Base-by-base conservation (phyloP, 2,113 vertebrate genomes). In the Gavia stellata region DNA sequence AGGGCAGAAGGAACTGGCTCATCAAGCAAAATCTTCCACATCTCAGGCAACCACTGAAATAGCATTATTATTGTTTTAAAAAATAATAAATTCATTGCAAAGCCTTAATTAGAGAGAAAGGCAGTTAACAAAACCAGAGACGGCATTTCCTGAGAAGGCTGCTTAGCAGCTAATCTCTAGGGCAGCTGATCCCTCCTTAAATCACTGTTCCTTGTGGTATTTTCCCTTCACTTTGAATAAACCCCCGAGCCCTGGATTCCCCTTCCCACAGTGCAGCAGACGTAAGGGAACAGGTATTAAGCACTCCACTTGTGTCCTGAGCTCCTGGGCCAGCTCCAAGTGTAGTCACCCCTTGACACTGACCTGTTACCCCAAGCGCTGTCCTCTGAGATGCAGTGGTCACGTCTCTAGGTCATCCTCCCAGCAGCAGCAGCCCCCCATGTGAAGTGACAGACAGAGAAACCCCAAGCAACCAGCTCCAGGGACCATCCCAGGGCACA, bases 231-330 rank as follows among this genome's bases (percentile, higher is more conserved):
- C 26, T 56, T 47, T 24, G 26, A 68, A 34, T 31, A 31, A 87
- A 42, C 47, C 66, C 34, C 73, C 1, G 2, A 96, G 86, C 80
- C 45, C 71, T 47, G 40, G 40, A 38, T 74, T 90, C 50, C 38
- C 65, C 65, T 53, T 63, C 1, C 12, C 79, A 40, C 0, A 0
- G 9, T 3, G 28, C 5, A 77, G 81, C 42, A 68, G 63, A 74
- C 7, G 1, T 7, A 19, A 58, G 56, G 73, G 44, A 66, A 42
- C 4, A 7, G 55, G 70, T 13, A 25, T 73, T n/a, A 77, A 19
- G 31, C 33, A 3, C 59, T 61, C 78, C 24, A 21, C 26, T n/a
- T 7, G 16, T 55, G 74, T 68, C 81, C 82, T 72, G 58, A 90
- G 86, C 73, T 71, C 47, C 29, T 2, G 45, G 33, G 53, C 42